phyloP scores from a whole-genome alignment of 2,888 invertebrate genomes.

The Anodontia alba region DNA sequence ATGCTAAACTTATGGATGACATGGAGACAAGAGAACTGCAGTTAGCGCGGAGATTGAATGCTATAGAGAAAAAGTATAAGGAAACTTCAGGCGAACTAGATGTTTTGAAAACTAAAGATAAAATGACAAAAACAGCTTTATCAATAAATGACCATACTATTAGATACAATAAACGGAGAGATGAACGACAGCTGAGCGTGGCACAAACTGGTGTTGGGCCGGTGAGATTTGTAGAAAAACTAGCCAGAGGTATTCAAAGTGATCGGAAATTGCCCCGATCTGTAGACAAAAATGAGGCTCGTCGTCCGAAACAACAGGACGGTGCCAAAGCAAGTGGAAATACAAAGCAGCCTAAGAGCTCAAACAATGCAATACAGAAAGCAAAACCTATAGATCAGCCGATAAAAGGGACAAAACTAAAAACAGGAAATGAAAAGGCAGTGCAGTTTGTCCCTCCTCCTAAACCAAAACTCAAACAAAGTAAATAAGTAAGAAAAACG shows the following conservation, averaged over 20 bases:
- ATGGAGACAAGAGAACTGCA: slow-evolving; percentile 41
- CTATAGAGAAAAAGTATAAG: slow-evolving; percentile 47
- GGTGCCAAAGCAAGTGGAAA: not conserved
- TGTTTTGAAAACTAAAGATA: slow-evolving; percentile 50
- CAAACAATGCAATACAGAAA: not conserved
- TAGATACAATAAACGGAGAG: slow-evolving; percentile 15
- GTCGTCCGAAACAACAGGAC: slow-evolving; percentile 2
- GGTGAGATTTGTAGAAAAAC: slow-evolving; percentile 30
- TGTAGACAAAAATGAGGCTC: not conserved
- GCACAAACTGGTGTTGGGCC: slow-evolving; percentile 50
- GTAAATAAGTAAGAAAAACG: not conserved
- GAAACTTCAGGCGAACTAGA: slow-evolving; percentile 44
- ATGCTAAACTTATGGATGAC: slow-evolving; percentile 35
- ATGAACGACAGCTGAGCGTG: slow-evolving; percentile 32
- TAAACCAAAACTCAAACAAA: slow-evolving; percentile 36
- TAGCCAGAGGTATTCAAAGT: not conserved
- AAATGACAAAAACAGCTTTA: slow-evolving; percentile 58
- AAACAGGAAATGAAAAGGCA: slow-evolving; percentile 11
- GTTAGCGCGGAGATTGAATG: slow-evolving; percentile 32
- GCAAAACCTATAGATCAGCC: not conserved
- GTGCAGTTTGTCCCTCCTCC: slow-evolving; percentile 48
- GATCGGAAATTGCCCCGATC: not conserved
- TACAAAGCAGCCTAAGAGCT: not conserved
- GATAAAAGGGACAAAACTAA: not conserved
- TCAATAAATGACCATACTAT: slow-evolving; percentile 53